phyloP scores from a whole-genome alignment of 2,797 vertebrate genomes.

The Urophycis tenuis region DNA sequence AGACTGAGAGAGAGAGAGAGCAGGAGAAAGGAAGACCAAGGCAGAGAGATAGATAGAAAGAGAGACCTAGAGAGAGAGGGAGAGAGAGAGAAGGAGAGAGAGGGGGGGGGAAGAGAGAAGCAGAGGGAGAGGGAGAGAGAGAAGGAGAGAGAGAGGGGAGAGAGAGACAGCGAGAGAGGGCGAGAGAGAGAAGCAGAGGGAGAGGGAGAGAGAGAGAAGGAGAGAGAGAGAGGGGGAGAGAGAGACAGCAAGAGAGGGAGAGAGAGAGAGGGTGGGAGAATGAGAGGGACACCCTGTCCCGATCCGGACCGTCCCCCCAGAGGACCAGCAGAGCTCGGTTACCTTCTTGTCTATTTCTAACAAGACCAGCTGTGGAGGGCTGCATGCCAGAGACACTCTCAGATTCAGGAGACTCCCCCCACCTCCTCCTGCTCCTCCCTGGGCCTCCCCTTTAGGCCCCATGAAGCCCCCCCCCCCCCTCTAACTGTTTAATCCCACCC shows the following conservation, averaged over 20 bases:
- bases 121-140: background rate
- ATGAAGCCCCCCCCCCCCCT: background rate
- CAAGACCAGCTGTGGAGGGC: slow-evolving; percentile 57
- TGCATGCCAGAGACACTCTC: slow-evolving; percentile 54
- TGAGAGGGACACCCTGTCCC: slow-evolving; percentile 15
- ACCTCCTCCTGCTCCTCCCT: background rate
- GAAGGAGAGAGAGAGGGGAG: background rate
- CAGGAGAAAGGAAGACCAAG: background rate
- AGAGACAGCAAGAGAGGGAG: no score
- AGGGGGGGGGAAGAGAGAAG: no score
- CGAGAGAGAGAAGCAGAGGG: slow-evolving; percentile 1
- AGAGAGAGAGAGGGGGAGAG: no score
- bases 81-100: slow-evolving; percentile 5
- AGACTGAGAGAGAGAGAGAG: background rate
- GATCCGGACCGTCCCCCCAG: slow-evolving; percentile 1
- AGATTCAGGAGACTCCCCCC: slow-evolving; percentile 49
- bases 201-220: background rate
- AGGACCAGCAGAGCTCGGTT: slow-evolving; percentile 48
- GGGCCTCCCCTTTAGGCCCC: background rate
- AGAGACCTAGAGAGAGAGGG: background rate
- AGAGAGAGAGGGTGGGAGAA: background rate
- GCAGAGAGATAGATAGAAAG: background rate
- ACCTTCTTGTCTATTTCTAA: slow-evolving; percentile 65
- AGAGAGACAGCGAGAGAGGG: background rate
- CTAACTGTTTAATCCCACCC: slow-evolving; percentile 24